A percentile compares a stretch with the other conserved stretches of the same genome.
Conservation (phyloP, 37 sponge, comb jelly and placozoan species). For the Beroe ovata region DNA sequence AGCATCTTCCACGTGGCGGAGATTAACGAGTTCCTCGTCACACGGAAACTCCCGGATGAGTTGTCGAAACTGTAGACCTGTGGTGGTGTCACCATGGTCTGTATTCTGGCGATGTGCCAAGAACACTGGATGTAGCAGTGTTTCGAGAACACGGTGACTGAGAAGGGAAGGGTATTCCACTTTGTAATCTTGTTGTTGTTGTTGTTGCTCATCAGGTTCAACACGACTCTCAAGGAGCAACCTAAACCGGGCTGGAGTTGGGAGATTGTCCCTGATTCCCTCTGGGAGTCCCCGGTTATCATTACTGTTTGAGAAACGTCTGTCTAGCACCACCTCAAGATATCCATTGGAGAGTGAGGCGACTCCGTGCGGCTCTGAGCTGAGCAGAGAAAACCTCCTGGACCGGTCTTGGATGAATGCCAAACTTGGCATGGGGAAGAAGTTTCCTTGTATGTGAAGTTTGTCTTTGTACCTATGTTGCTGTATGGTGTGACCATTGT, state of each 20-base stretch:
- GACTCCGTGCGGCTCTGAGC: constrained; percentile 18
- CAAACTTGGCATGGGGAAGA: constrained; percentile 2
- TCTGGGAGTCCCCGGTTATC: not conserved
- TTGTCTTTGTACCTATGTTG: constrained; percentile 3
- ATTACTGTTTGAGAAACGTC: not conserved
- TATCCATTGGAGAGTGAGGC: not conserved
- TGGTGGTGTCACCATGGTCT: not conserved
- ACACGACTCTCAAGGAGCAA: not conserved
- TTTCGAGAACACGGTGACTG: not conserved
- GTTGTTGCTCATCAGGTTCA: not conserved
- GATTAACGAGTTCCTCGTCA: constrained; percentile 11
- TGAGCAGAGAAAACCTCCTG: not conserved
- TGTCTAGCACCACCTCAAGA: constrained; percentile 4
- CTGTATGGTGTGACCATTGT: constrained; percentile 43
- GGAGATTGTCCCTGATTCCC: not conserved
- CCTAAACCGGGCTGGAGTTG: not conserved
- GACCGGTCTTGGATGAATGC: constrained; percentile 41
- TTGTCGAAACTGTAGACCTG: not conserved
- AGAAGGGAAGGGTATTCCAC: constrained; percentile 9
- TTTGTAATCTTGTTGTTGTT: not conserved
- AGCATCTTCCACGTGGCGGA: not conserved
- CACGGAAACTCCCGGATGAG: not conserved
- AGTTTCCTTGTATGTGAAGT: constrained; percentile 32
- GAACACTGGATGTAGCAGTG: not conserved
- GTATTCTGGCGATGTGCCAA: not conserved